Base-by-base conservation (phyloP, 2,113 vertebrate genomes). In the Perognathus longimembris region DNA sequence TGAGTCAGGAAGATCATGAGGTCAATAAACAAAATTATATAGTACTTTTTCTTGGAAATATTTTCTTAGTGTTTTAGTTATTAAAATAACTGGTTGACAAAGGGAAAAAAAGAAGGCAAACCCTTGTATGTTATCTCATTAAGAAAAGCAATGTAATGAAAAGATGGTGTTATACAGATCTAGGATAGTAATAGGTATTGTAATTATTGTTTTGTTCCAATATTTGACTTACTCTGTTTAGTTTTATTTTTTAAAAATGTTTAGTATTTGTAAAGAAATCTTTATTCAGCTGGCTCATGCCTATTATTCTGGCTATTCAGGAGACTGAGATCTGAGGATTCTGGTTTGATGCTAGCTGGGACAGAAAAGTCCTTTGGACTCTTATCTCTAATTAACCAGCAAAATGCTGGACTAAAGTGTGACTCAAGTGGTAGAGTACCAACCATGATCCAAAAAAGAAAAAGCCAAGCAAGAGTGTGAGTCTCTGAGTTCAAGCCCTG, bases 71-170 rank as follows among this genome's bases (percentile, higher is more conserved):
- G 73, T 90, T 89, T 90, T 91, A 86, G 54, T 76, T 54, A 95
- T 94, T 92, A 95, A 85, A 89, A 80, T 74, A 93, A 96, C 69
- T 94, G 42, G 79, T 57, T 93, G 54, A 83, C 63, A 76, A 67
- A 94, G 81, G 40, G 73, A 81, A 91, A n/a, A 30, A 42, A 14
- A 71, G 79, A 85, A 40, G 89, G 40, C 54, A 79, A 90, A 95
- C 71, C 73, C 54, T 75, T 91, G 71, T 61, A 86, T 83, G 78
- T 54, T 88, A 75, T 95, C 73, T 95, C 80, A 89, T 89, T 57
- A 76, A 92, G 92, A 87, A 93, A 63, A 95, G 71, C 57, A 95
- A 95, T 92, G 91, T 95, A 95, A 89, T 77, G 63, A 93, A 90
- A 90, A 94, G 75, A 93, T 88, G 61, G 64, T 90, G 50, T 71